Evolutionary conservation across 2,888 invertebrate species (phyloP), one percentile per base, ranked within the genome.

Genomic region (Aricia artaxerxes): DNA sequence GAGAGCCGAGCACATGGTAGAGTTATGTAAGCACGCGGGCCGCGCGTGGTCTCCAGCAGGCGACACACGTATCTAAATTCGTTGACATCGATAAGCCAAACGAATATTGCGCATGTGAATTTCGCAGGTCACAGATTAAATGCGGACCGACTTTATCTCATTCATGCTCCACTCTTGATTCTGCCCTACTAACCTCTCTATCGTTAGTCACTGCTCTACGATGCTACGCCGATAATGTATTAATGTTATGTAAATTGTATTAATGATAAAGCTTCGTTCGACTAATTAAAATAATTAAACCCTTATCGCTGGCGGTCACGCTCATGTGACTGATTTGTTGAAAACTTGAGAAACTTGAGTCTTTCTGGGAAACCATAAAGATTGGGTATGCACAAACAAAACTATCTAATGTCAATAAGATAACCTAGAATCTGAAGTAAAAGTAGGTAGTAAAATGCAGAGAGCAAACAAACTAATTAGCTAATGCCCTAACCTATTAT

Each of bases 31-130:
- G 60, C 78, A 78, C 73, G 78, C 78, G 73, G 73, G 6, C 38
- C 24, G 73, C 60, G 61, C 78, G 78, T 78, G 78, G 61, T 44
- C 5, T 60, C 60, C 16, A 75, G 60, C 61, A 73, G 75, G 75
- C 78, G 60, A 31, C 75, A 44, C 73, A 73, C 57, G 57, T 40
- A 75, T 79, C 79, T 80, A 79, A 80, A 81, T 82, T 80, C 73
- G 79, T 78, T 64, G 64, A 77, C 77, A 79, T 69, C 77, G 81
- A 81, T 78, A 80, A 81, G 61, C 35, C 76, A 76, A 76, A 53
- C 31, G 76, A 76, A 76, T 76, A 76, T 76, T 73, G 73, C 78
- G 78, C 73, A 72, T 73, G 57, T 16, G 31, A 78, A 78, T 78
- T 69, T 78, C 44, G 49, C 78, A 73, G 78, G 73, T 79, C 73